Base-by-base conservation (phyloP, 1,140 invertebrate species). In the Zophobas atratus region DNA sequence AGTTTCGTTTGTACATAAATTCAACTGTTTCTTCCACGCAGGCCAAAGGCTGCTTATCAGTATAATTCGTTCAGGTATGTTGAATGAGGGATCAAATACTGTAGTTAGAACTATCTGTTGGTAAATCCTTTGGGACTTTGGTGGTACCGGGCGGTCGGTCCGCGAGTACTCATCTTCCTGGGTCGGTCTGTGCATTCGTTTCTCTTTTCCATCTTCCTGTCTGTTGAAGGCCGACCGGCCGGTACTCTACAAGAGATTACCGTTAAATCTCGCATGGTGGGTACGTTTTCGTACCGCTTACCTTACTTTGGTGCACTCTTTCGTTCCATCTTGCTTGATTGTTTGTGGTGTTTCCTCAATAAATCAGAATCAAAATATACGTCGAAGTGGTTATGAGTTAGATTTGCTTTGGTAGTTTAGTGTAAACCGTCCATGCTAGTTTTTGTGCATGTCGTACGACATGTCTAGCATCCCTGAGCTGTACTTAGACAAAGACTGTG, bases 71-170 rank as follows among this genome's bases (percentile, higher is more conserved):
- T 85, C 84, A 85, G 84, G 82, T 84, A 84, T 82, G 84, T 84
- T 84, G 84, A 85, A 85, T 81, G 84, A 79, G 84, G 84, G 84
- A 85, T 85, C 84, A 85, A 84, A 82, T 85, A 84, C 57, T 80
- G 82, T 84, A 84, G 82, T 78, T 83, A 82, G 74, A 67, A 76
- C 20, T 80, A 79, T 51, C 55, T 72, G 72, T 78, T 78, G 77
- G 73, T 71, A 35, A 53, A 48, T 77, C 60, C n/a, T 41, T 67
- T 67, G 36, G 39, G 43, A 39, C 35, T 35, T 33, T 63, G 39
- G 8, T 39, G 5, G n/a, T 41, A 48, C 60, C 60, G 60, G 39
- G 39, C 60, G 6, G 38, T 60, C 0, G 20, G 43, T 46, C 43
- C 43, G 43, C 8, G 3, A 4, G 3, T 46, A 3, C 8, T 46